Evolutionary conservation across 2,888 invertebrate species (phyloP).

Genomic region (Leucophora obtusa): DNA sequence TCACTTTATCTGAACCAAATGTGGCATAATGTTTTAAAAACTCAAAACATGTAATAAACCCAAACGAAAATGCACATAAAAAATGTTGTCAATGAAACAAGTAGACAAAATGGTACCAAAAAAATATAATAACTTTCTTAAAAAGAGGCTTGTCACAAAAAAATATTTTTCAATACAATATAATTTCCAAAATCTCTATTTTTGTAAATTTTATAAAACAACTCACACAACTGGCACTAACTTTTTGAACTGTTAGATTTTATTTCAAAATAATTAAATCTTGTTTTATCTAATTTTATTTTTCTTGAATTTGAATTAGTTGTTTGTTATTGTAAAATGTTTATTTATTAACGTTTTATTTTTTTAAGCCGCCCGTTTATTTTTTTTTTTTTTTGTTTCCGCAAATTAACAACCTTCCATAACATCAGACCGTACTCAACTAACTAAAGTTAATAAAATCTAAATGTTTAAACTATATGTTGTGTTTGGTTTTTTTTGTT

Average conservation of each 20-base stretch:
- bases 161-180: conserved; percentile 1
- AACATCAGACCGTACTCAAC: conserved; percentile 66
- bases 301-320: background rate
- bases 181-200: background rate
- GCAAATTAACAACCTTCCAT: conserved; percentile 55
- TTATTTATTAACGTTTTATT: background rate
- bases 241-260: background rate
- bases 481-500: conserved; percentile 16
- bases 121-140: conserved; percentile 45
- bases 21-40: conserved; percentile 48
- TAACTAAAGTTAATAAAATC: conserved; percentile 52
- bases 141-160: conserved; percentile 13
- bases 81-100: conserved; percentile 33
- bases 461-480: conserved; percentile 47
- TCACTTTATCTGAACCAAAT: conserved; percentile 53
- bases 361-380: conserved; percentile 31
- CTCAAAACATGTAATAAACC: conserved; percentile 35
- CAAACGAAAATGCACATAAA: conserved; percentile 31
- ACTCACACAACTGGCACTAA: background rate
- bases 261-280: background rate
- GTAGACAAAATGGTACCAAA: conserved; percentile 34
- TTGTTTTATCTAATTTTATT: conserved; percentile 1
- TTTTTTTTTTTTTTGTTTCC: conserved; percentile 38
- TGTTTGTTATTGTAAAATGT: conserved; percentile 6
- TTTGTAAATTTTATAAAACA: conserved; percentile 1